Evolutionary conservation across 2,888 invertebrate genomes (phyloP), one percentile per base, ranked within the genome.

Genomic region (Calliopum simillimum): DNA sequence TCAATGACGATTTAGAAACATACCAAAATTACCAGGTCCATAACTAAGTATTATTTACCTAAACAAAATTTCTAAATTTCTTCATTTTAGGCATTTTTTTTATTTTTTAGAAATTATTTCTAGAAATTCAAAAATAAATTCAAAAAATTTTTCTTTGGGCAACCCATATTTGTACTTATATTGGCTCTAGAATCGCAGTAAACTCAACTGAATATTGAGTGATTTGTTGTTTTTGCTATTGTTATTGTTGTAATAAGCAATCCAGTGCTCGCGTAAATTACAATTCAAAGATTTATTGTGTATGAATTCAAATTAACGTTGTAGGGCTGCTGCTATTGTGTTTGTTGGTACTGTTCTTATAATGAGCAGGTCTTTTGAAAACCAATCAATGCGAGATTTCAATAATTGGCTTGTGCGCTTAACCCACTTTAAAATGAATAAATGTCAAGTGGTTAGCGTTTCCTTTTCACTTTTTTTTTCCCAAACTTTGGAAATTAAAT

Each of bases 221-320:
- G 49, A 47, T 47, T 11, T 62, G 44, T 62, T 62, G 62, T 25
- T 47, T 21, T 47, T 46, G 46, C 19, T 1, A 21, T 51, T 51
- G 51, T 53, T 13, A 21, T 23, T 23, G 53, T 23, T 58, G 56
- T 41, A 33, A 58, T 47, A 62, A 25, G 21, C 63, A 63, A 63
- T 49, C 49, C 43, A 44, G 19, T 64, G 64, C 53, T 64, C 56
- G 44, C 23, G 23, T 56, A 23, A 65, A 43, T 44, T 23, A 16
- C 23, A 23, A 41, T 16, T 65, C 12, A 51, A 66, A 21, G 46
- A 13, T 23, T 56, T 16, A 66, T n/a, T 25, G 33, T 43, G 6
- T 5, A 44, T 6, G 12, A 23, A 21, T 33, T 5, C 6, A 19
- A 19, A 16, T 2, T 41, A 56, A 25, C 23, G 56, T 33, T 23